A percentile compares a stretch with the other conserved stretches of the same genome.
Evolutionary conservation across 2,113 vertebrate species (phyloP).

Genomic region (Triplophysa dalaica): DNA sequence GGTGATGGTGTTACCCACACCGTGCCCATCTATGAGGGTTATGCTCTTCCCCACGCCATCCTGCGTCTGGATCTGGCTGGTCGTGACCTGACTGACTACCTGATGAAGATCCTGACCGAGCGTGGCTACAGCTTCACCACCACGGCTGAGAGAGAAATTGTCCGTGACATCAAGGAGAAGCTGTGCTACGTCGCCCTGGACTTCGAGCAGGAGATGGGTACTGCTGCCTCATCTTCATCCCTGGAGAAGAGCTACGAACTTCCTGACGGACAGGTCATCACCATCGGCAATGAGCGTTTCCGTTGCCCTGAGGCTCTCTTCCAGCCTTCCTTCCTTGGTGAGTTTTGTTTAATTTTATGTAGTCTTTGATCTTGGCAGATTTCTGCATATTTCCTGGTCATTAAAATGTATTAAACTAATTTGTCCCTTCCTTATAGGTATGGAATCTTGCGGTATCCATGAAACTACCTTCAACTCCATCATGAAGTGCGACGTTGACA

Average conservation of each 20-base stretch:
- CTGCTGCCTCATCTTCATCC: constrained; percentile 89
- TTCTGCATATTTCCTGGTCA: no score
- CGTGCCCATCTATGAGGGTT: constrained; percentile 97
- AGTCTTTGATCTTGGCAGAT: no score
- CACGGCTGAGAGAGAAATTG: constrained; percentile 93
- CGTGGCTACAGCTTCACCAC: constrained; percentile 97
- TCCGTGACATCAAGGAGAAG: constrained; percentile 98
- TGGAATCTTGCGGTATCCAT: constrained; percentile 74
- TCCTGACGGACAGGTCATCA: constrained; percentile 96
- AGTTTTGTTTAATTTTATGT: not conserved
- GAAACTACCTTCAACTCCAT: constrained; percentile 77
- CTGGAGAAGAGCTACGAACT: constrained; percentile 98
- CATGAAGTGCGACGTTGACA: constrained; percentile 78
- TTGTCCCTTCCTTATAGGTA: constrained; percentile 57
- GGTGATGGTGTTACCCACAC: constrained; percentile 98
- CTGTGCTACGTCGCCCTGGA: constrained; percentile 95
- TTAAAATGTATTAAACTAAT: no score
- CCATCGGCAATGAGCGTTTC: constrained; percentile 96
- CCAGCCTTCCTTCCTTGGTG: constrained; percentile 96
- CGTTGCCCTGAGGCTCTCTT: constrained; percentile 94
- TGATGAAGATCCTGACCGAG: constrained; percentile 99
- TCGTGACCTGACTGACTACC: constrained; percentile 98
- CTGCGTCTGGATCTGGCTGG: constrained; percentile 97
- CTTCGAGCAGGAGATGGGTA: constrained; percentile 98
- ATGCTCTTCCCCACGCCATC: constrained; percentile 95